Conservation (phyloP, 2,113 vertebrate species). For the Oreotrochilus melanogaster region DNA sequence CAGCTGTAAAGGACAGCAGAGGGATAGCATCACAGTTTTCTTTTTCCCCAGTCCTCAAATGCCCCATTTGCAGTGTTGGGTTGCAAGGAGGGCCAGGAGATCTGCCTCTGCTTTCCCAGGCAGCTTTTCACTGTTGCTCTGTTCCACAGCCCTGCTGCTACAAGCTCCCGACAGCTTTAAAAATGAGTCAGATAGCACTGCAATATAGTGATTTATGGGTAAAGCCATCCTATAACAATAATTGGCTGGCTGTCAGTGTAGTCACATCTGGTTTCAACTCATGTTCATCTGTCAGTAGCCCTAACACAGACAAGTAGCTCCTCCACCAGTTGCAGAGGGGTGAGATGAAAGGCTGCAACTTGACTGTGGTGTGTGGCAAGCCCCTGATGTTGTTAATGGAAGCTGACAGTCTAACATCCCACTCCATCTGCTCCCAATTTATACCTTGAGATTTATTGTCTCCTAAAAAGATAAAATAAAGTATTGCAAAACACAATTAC, state of each 20-base stretch:
- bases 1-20: not conserved
- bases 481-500: not conserved
- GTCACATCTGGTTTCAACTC: not conserved
- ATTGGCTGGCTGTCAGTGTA: not conserved
- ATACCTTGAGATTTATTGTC: not conserved
- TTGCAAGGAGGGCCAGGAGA: not conserved
- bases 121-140: not conserved
- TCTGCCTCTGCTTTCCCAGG: not conserved
- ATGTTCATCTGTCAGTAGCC: not conserved
- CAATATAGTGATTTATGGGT: not conserved
- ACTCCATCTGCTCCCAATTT: conserved; percentile 30
- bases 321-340: not conserved
- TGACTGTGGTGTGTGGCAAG: not conserved
- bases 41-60: not conserved
- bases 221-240: not conserved
- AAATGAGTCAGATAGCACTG: not conserved
- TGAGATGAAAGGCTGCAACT: not conserved
- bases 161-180: not conserved
- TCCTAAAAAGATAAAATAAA: not conserved
- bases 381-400: not conserved
- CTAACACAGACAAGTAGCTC: not conserved
- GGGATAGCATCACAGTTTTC: not conserved
- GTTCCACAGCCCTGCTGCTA: rapidly evolving
- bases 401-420: conserved; percentile 28
- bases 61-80: not conserved